These are phyloP conservation scores for Mesodorylaimus sp. DNA, from an alignment of 2,888 invertebrate genomes.

Conservation along the genomic window DNA sequence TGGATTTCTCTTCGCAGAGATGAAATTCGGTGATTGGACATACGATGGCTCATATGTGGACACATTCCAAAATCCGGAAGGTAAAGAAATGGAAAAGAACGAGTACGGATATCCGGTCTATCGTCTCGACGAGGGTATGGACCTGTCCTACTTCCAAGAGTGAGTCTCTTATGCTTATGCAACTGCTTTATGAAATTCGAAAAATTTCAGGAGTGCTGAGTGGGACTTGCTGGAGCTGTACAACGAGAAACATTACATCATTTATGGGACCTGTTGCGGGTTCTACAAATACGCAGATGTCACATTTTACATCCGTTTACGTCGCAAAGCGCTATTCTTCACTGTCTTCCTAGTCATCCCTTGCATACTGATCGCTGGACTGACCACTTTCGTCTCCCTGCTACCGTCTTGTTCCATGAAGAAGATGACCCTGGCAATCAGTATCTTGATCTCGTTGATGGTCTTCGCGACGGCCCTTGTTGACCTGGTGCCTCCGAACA, in stretches of 20 bases:
- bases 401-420: conserved; percentile 10
- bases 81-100: not conserved
- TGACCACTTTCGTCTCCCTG: conserved; percentile 29
- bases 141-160: not conserved
- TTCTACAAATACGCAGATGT: conserved; percentile 29
- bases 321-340: conserved; percentile 27
- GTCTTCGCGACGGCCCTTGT: conserved; percentile 3
- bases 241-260: conserved; percentile 21
- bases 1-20: too few species aligned
- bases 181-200: not conserved
- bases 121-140: not conserved
- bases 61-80: not conserved
- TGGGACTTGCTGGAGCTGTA: conserved; percentile 26
- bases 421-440: conserved; percentile 5
- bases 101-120: not conserved
- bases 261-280: conserved; percentile 26
- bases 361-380: conserved; percentile 26
- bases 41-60: not conserved
- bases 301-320: conserved; percentile 24
- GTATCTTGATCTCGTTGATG: conserved; percentile 1
- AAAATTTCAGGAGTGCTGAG: conserved; percentile 23
- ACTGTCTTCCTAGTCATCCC: conserved; percentile 25
- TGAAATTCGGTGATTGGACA: conserved; percentile 8
- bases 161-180: not conserved
- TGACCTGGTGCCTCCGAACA: conserved; percentile 1